A percentile compares a stretch with the other conserved stretches of the same genome.
These are phyloP conservation scores for Megaceryle torquata DNA, from an alignment of 2,113 vertebrate genomes.

Conservation along the genomic window DNA sequence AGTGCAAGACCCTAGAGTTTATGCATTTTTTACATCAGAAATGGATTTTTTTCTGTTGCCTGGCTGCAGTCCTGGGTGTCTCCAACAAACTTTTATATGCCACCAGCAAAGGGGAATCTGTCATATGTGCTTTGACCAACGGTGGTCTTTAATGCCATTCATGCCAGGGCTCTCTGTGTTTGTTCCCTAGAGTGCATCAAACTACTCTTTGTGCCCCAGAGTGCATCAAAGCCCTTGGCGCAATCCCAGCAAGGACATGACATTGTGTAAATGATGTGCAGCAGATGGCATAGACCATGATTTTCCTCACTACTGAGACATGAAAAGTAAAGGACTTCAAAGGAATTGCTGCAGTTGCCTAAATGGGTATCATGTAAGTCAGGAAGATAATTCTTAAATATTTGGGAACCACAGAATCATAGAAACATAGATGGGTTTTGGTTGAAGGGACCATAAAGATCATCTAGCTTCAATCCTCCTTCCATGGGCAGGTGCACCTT, in stretches of 20 bases:
- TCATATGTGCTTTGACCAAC: not conserved
- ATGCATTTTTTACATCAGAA: constrained; percentile 27
- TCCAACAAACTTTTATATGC: not conserved
- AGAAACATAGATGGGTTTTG: no score
- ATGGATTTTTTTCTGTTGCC: not conserved
- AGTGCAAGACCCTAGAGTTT: constrained; percentile 39
- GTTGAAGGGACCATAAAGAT: no score
- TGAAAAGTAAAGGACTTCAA: not conserved
- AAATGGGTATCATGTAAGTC: not conserved
- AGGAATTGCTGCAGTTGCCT: not conserved
- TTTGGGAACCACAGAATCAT: not conserved
- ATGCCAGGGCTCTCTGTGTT: not conserved
- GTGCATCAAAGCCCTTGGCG: not conserved
- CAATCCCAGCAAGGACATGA: not conserved
- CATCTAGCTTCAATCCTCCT: no score
- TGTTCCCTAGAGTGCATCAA: not conserved
- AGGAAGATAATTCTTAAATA: not conserved
- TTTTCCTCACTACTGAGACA: not conserved
- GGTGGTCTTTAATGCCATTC: not conserved
- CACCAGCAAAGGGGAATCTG: not conserved
- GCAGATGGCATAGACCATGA: not conserved
- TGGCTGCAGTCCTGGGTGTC: fast-evolving
- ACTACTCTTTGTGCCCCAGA: not conserved
- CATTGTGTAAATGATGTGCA: not conserved
- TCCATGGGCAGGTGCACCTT: no score